These are phyloP conservation scores for Huso huso DNA, from an alignment of 2,797 vertebrate species.

Conservation along the genomic window DNA sequence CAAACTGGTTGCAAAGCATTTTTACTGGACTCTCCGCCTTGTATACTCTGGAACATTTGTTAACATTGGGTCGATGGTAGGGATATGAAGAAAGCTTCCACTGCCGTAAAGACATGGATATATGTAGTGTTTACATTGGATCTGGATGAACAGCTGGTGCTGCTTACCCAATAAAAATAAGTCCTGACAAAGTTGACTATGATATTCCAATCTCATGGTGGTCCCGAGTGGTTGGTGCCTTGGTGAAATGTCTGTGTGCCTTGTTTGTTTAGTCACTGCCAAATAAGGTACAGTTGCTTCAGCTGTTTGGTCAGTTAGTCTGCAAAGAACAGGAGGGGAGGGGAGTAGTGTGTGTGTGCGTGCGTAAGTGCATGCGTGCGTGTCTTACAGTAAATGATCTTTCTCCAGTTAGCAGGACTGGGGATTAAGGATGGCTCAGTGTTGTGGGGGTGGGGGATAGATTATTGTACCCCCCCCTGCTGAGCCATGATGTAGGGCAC, in stretches of 20 bases:
- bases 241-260: background rate
- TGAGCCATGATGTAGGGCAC: no score
- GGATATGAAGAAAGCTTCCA: conserved; percentile 18
- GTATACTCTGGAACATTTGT: no score
- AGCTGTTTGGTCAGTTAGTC: background rate
- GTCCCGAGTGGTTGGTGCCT: background rate
- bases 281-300: background rate
- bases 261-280: background rate
- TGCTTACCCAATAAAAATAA: conserved; percentile 4
- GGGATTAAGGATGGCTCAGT: no score
- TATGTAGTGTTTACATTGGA: conserved; percentile 17
- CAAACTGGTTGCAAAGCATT: no score
- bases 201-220: background rate
- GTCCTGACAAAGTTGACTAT: conserved; percentile 1
- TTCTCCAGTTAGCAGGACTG: no score
- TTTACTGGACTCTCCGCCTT: no score
- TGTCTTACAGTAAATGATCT: no score
- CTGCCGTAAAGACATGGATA: conserved; percentile 15
- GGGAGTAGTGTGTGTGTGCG: background rate
- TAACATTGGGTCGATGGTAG: background rate
- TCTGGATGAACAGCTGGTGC: conserved; percentile 6
- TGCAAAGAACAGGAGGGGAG: background rate
- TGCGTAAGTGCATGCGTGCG: no score
- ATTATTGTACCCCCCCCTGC: no score
- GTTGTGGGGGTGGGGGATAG: no score